A percentile compares a stretch with the other conserved stretches of the same genome.
These are phyloP conservation scores for Morone chrysops DNA, from an alignment of 2,113 vertebrate species.

Conservation along the genomic window DNA sequence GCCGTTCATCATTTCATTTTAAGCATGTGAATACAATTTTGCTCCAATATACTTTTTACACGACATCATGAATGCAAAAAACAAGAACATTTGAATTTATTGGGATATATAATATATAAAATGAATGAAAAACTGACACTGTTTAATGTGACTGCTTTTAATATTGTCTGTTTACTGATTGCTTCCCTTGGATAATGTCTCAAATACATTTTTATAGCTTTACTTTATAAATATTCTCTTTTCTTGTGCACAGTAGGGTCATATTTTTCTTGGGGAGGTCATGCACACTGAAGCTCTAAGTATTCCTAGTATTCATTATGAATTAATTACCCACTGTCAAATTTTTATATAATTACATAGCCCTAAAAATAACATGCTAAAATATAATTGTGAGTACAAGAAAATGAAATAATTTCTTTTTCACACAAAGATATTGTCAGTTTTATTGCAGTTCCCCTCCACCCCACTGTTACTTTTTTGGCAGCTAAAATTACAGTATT, in stretches of 20 bases:
- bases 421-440: neutral
- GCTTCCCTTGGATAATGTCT: neutral
- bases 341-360: neutral
- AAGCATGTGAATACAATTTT: neutral
- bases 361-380: neutral
- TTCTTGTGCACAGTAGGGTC: neutral
- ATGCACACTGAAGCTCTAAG: neutral
- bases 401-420: constrained; percentile 1
- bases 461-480: neutral
- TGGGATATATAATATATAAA: neutral
- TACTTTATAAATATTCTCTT: neutral
- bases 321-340: constrained; percentile 12
- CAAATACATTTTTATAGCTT: neutral
- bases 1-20: neutral
- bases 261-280: neutral
- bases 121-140: neutral
- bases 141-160: neutral
- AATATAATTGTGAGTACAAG: neutral
- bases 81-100: neutral
- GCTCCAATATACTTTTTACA: neutral
- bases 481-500: neutral
- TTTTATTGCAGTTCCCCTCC: neutral
- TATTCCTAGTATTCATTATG: neutral
- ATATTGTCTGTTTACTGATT: neutral
- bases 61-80: neutral